Evolutionary conservation across 2,797 vertebrate genomes (phyloP).

Genomic region (Ctenosaura bakeri): DNA sequence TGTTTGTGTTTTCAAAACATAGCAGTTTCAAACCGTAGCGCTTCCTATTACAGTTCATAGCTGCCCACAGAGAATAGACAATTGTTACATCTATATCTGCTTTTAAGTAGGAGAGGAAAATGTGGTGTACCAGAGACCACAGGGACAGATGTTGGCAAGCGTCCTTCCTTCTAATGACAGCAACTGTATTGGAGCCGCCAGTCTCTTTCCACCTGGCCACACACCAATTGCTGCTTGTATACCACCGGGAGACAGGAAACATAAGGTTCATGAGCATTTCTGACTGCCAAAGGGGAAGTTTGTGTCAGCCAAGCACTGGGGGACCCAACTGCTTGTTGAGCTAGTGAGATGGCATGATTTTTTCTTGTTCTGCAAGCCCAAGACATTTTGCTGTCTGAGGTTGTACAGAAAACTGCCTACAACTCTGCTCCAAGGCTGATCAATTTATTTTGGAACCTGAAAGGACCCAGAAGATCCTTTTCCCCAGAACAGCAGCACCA

Average conservation of each 20-base stretch:
- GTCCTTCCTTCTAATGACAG: slow-evolving; percentile 5
- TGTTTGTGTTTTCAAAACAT: slow-evolving; percentile 21
- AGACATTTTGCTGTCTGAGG: background rate
- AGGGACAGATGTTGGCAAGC: slow-evolving; percentile 24
- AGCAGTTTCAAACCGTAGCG: background rate
- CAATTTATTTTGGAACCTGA: background rate
- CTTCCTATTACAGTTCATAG: background rate
- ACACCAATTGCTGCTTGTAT: background rate
- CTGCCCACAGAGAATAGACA: slow-evolving; percentile 10
- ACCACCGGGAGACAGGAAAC: slow-evolving; percentile 5
- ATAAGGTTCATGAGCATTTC: slow-evolving; percentile 14
- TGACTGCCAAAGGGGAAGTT: slow-evolving; percentile 18
- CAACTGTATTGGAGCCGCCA: background rate
- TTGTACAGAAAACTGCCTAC: background rate
- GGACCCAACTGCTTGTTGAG: slow-evolving; percentile 1
- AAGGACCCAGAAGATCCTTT: background rate
- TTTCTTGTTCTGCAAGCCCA: background rate
- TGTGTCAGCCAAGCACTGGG: slow-evolving; percentile 17
- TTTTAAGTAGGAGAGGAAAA: slow-evolving; percentile 18
- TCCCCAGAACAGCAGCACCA: background rate
- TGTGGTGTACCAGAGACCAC: background rate
- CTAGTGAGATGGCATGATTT: background rate
- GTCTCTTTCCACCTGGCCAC: slow-evolving; percentile 13
- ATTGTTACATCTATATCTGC: slow-evolving; percentile 18
- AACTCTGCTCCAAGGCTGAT: background rate